These are phyloP conservation scores for Sinonovacula constricta DNA, from an alignment of 1,140 invertebrate species.

Conservation along the genomic window DNA sequence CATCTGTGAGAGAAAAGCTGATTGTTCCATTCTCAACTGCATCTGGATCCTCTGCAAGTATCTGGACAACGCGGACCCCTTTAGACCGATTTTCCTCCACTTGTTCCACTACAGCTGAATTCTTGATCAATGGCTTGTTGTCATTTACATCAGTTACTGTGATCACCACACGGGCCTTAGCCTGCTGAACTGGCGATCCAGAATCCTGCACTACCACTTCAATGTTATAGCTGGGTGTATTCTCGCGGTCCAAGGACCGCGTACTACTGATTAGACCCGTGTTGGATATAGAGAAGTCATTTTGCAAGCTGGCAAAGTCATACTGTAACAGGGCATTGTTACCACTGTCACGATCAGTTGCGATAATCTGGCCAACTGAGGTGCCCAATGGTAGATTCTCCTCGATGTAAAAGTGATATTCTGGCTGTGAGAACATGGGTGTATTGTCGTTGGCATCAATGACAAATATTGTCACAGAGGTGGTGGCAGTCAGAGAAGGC, in stretches of 20 bases:
- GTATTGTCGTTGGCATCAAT: slow-evolving; percentile 91
- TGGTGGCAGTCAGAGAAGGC: slow-evolving; percentile 83
- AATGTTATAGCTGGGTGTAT: slow-evolving; percentile 87
- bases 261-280: slow-evolving; percentile 92
- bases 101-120: slow-evolving; percentile 51
- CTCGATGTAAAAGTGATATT: slow-evolving; percentile 67
- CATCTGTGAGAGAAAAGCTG: slow-evolving; percentile 61
- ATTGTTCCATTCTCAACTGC: slow-evolving; percentile 71
- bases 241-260: slow-evolving; percentile 90
- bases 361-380: slow-evolving; percentile 63
- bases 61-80: slow-evolving; percentile 93
- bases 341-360: slow-evolving; percentile 66
- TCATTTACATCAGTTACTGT: too few species aligned
- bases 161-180: slow-evolving; percentile 85
- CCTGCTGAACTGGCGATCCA: slow-evolving; percentile 87
- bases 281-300: slow-evolving; percentile 65
- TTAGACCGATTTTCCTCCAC: slow-evolving; percentile 89
- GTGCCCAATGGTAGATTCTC: slow-evolving; percentile 63
- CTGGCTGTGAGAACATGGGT: slow-evolving; percentile 63
- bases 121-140: slow-evolving; percentile 88
- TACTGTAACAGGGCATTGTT: slow-evolving; percentile 66
- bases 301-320: slow-evolving; percentile 49
- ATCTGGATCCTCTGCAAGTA: slow-evolving; percentile 97
- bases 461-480: slow-evolving; percentile 89
- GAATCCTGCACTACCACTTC: slow-evolving; percentile 92